Conservation (phyloP, 1,140 invertebrate species). For the Aphis craccivora region DNA sequence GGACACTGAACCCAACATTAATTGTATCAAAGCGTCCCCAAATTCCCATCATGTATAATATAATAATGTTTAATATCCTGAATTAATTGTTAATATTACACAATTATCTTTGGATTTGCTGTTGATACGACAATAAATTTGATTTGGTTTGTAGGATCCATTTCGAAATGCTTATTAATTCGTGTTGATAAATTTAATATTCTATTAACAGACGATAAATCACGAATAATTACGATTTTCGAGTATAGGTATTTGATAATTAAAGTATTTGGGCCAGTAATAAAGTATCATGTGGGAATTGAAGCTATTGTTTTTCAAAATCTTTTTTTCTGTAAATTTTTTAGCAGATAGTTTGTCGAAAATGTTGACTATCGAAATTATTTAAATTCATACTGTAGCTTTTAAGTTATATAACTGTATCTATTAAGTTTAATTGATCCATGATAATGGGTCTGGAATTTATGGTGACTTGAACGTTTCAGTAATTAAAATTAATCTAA, state of each 20-base stretch:
- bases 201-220: background rate
- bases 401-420: too few species aligned
- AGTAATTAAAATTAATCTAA: too few species aligned
- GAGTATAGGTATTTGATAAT: background rate
- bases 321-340: too few species aligned
- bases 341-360: too few species aligned
- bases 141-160: background rate
- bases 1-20: background rate
- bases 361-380: too few species aligned
- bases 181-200: background rate
- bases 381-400: too few species aligned
- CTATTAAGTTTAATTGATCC: too few species aligned
- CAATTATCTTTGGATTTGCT: background rate
- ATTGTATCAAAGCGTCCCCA: background rate
- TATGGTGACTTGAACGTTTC: too few species aligned
- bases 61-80: background rate
- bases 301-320: too few species aligned
- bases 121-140: background rate
- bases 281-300: too few species aligned
- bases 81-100: conserved; percentile 1
- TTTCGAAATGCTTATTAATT: background rate
- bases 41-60: background rate
- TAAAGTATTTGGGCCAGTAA: background rate
- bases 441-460: too few species aligned
- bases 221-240: background rate